phyloP scores from a whole-genome alignment of 2,113 vertebrate species.

The Corynorhinus townsendii region DNA sequence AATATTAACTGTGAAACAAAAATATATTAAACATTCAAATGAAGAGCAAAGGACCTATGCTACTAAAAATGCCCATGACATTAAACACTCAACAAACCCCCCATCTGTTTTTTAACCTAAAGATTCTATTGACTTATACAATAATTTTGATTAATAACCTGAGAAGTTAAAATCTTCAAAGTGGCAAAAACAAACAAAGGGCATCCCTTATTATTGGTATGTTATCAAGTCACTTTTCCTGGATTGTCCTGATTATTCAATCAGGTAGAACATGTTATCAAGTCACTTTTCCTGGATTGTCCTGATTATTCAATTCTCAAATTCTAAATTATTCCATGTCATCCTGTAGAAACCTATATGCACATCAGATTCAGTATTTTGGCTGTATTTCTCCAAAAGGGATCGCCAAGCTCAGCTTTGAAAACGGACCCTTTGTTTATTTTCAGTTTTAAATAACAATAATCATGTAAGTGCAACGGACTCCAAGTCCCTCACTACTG shows the following conservation, averaged over 20 bases:
- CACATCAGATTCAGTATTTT: slow-evolving; percentile 63
- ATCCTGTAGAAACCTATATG: slow-evolving; percentile 62
- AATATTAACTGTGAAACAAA: slow-evolving; percentile 66
- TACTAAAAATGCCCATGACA: slow-evolving; percentile 72
- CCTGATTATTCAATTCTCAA: slow-evolving; percentile 70
- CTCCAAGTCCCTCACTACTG: slow-evolving; percentile 66
- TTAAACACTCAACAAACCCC: slow-evolving; percentile 71
- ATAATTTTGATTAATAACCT: slow-evolving; percentile 74
- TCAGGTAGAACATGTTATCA: slow-evolving; percentile 72
- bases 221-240: slow-evolving; percentile 73
- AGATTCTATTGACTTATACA: slow-evolving; percentile 70
- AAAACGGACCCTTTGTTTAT: slow-evolving; percentile 66
- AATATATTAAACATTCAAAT: slow-evolving; percentile 68
- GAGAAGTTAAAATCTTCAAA: slow-evolving; percentile 78
- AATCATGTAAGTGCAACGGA: slow-evolving; percentile 72
- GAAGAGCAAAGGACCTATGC: slow-evolving; percentile 69
- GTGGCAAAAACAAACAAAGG: slow-evolving; percentile 2
- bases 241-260: slow-evolving; percentile 70
- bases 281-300: slow-evolving; percentile 69
- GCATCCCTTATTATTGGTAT: slow-evolving; percentile 56
- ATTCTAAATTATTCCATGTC: slow-evolving; percentile 67
- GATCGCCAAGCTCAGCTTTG: slow-evolving; percentile 72
- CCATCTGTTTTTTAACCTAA: slow-evolving; percentile 61
- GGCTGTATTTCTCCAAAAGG: slow-evolving; percentile 71
- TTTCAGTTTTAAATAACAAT: slow-evolving; percentile 73